Evolutionary conservation across 2,888 invertebrate species (phyloP).

Genomic region (Conomelus anceps): DNA sequence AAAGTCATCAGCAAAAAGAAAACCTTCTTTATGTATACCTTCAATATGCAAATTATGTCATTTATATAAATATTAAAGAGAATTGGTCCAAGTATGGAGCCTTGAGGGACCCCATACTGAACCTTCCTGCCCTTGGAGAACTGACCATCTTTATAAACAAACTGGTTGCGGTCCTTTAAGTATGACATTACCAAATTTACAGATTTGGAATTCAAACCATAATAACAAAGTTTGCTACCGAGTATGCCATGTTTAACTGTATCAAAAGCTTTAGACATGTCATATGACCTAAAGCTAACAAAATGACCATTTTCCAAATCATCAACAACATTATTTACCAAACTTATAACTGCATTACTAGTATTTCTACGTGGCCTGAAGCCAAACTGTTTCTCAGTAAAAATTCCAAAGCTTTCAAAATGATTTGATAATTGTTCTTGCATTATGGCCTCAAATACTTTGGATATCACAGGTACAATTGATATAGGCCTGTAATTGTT

Average conservation of each 20-base stretch:
- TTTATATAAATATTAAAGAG: too few species aligned
- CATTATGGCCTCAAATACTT: neutral
- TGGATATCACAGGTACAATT: too few species aligned
- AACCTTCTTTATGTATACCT: too few species aligned
- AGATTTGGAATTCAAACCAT: neutral
- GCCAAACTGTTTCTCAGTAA: neutral
- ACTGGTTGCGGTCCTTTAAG: neutral
- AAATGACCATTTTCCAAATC: neutral
- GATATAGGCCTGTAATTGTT: too few species aligned
- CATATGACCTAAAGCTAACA: conserved; percentile 2
- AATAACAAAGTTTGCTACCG: neutral
- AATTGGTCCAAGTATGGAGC: too few species aligned
- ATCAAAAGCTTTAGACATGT: conserved; percentile 9
- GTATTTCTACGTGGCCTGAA: neutral
- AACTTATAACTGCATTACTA: too few species aligned
- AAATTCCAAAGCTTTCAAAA: neutral
- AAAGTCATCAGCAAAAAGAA: too few species aligned
- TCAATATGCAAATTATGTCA: too few species aligned
- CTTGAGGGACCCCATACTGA: too few species aligned
- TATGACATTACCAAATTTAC: neutral
- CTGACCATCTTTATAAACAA: too few species aligned
- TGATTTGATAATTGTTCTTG: neutral
- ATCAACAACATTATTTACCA: neutral
- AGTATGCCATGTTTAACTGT: neutral
- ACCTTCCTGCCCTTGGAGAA: too few species aligned